These are phyloP conservation scores for Myotis brandtii DNA, from an alignment of 2,113 vertebrate genomes.

Conservation along the genomic window DNA sequence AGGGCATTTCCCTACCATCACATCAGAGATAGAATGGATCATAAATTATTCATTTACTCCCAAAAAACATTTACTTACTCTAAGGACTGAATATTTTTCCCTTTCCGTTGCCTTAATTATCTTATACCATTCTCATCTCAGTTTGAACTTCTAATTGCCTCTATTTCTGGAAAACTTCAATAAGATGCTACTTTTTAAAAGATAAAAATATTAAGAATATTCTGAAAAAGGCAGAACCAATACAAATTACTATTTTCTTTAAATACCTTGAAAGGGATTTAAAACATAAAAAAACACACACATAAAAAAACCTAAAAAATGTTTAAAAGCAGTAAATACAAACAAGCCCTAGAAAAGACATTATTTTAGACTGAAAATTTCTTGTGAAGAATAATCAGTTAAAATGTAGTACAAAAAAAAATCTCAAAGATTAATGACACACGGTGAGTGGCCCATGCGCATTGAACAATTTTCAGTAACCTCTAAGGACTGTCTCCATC, in stretches of 20 bases:
- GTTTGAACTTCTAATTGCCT: slow-evolving; percentile 12
- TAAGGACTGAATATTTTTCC: neutral
- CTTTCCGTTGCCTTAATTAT: neutral
- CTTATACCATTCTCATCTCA: neutral
- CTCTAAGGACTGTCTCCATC: neutral
- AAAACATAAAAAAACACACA: neutral
- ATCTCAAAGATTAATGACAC: neutral
- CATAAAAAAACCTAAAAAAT: neutral
- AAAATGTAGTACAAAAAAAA: neutral
- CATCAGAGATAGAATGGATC: neutral
- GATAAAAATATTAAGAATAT: neutral
- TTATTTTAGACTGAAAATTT: neutral
- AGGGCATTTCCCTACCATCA: neutral
- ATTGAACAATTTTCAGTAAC: neutral
- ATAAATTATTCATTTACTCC: slow-evolving; percentile 1
- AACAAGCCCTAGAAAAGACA: neutral
- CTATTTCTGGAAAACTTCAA: neutral
- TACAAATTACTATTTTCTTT: slow-evolving; percentile 36
- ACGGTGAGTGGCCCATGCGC: rapidly evolving
- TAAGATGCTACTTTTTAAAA: neutral
- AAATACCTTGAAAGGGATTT: neutral
- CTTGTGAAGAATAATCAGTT: neutral
- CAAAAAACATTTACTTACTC: neutral
- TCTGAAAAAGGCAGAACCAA: neutral
- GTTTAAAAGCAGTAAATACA: slow-evolving; percentile 43